A percentile compares a stretch with the other conserved stretches of the same genome.
Evolutionary conservation across 2,888 invertebrate species (phyloP).

Genomic region (Metacarcinus magister): DNA sequence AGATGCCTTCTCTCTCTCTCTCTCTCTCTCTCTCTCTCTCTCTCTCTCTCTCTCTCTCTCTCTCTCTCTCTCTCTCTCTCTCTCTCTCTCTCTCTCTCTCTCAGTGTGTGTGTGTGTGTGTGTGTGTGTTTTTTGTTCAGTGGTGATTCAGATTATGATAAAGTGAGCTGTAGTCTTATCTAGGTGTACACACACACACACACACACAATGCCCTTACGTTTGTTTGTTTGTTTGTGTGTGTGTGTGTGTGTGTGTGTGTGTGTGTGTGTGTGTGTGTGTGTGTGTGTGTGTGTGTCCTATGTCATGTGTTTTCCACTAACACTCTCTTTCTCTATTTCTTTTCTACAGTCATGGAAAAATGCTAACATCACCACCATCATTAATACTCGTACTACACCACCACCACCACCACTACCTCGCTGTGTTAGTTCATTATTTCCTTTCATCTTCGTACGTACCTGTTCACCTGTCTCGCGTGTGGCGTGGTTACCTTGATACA

Average conservation of each 20-base stretch:
- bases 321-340: background rate
- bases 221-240: too few species aligned
- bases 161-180: too few species aligned
- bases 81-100: slow-evolving; percentile 27
- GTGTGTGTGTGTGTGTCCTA: too few species aligned
- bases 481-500: background rate
- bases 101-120: background rate
- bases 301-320: too few species aligned
- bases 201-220: too few species aligned
- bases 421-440: background rate
- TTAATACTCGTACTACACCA: background rate
- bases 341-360: too few species aligned
- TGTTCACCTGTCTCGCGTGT: background rate
- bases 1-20: background rate
- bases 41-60: slow-evolving; percentile 58
- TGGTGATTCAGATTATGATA: background rate
- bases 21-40: slow-evolving; percentile 6
- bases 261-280: too few species aligned
- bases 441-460: background rate
- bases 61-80: slow-evolving; percentile 10
- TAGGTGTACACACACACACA: too few species aligned
- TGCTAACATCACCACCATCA: background rate
- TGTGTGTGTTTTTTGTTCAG: background rate
- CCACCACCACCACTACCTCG: background rate
- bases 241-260: too few species aligned